Evolutionary conservation across 2,113 vertebrate species (phyloP).

Genomic region (Cacatua alba): DNA sequence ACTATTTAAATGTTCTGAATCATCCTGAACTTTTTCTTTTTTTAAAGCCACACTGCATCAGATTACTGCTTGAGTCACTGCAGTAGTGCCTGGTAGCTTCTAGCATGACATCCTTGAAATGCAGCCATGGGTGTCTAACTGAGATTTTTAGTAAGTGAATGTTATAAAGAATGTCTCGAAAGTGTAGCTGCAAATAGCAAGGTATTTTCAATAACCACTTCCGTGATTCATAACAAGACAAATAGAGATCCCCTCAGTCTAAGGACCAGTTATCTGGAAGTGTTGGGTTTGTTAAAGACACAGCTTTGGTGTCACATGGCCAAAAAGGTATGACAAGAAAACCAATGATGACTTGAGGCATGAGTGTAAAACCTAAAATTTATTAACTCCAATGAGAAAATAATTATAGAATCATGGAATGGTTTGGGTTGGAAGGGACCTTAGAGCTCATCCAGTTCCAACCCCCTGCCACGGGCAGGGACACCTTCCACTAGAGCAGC

Average conservation of each 20-base stretch:
- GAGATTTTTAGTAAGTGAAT: background rate
- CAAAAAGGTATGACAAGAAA: background rate
- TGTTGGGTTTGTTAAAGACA: background rate
- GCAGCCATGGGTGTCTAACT: background rate
- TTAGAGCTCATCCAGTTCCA: background rate
- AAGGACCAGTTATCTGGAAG: background rate
- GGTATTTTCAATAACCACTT: background rate
- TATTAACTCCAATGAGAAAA: background rate
- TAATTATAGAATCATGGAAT: background rate
- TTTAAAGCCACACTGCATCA: constrained; percentile 11
- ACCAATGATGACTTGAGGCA: background rate
- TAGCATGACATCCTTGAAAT: background rate
- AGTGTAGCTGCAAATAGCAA: background rate
- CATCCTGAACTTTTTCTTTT: background rate
- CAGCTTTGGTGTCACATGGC: background rate
- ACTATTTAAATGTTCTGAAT: constrained; percentile 39
- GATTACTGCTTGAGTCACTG: background rate
- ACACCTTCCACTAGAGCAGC: background rate
- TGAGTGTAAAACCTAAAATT: background rate
- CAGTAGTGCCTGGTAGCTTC: background rate
- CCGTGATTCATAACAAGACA: background rate
- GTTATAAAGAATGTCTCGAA: background rate
- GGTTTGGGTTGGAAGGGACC: background rate
- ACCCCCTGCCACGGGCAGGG: background rate
- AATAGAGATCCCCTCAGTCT: background rate